Percentiles rank a stretch among this genome's conserved stretches.
These are phyloP conservation scores for Pelusios castaneus DNA, from an alignment of 2,113 vertebrate species.

Conservation along the genomic window DNA sequence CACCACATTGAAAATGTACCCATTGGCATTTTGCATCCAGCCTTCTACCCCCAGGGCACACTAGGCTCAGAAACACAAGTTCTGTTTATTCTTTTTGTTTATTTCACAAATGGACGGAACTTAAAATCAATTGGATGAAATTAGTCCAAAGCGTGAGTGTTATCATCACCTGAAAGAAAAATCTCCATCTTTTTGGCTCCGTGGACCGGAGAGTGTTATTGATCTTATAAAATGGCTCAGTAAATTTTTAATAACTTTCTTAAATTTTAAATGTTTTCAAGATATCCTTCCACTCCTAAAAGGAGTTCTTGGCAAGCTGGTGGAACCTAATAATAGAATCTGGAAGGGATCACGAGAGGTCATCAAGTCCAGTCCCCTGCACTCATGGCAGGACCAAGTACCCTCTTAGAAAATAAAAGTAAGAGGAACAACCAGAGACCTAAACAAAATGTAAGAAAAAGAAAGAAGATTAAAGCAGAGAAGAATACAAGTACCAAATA, in stretches of 20 bases:
- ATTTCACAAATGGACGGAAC: neutral
- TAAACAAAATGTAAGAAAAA: neutral
- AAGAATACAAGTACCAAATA: neutral
- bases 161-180: neutral
- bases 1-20: neutral
- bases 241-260: slow-evolving; percentile 11
- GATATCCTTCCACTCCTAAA: neutral
- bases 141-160: neutral
- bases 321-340: neutral
- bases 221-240: neutral
- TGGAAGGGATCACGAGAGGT: too few species aligned
- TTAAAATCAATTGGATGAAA: neutral
- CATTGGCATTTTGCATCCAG: neutral
- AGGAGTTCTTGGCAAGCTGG: neutral
- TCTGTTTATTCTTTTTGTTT: neutral
- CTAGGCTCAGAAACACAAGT: neutral
- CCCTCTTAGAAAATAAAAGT: neutral
- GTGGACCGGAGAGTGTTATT: neutral
- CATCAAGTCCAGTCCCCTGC: too few species aligned
- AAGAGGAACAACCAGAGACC: neutral
- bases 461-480: neutral
- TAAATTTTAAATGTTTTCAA: slow-evolving; percentile 25
- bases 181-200: neutral
- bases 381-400: too few species aligned
- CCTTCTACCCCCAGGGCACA: neutral